These are phyloP conservation scores for Entomyzon cyanotis DNA, from an alignment of 2,113 vertebrate species.

Conservation along the genomic window DNA sequence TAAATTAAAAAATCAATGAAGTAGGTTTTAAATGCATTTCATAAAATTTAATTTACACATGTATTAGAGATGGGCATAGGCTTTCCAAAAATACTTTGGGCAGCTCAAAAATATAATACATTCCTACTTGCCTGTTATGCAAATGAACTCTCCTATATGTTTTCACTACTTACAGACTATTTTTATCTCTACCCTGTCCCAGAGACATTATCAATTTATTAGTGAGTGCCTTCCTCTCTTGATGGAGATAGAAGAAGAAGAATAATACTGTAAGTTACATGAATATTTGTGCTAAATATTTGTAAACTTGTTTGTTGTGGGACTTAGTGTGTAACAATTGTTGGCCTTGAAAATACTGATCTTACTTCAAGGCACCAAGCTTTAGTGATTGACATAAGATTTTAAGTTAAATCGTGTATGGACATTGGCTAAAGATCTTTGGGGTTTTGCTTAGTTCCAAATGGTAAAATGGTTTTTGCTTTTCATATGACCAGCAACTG, in stretches of 20 bases:
- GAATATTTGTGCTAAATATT: background rate
- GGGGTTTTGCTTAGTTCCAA: background rate
- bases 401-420: background rate
- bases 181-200: background rate
- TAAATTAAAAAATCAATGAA: conserved; percentile 42
- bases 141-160: background rate
- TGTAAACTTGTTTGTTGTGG: background rate
- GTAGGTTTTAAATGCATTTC: conserved; percentile 18
- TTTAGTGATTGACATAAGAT: background rate
- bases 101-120: background rate
- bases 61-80: background rate
- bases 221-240: background rate
- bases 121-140: background rate
- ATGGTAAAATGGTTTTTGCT: background rate
- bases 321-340: background rate
- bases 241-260: background rate
- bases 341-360: background rate
- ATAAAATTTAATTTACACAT: conserved; percentile 33
- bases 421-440: background rate
- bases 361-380: background rate
- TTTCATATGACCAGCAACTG: background rate
- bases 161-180: background rate
- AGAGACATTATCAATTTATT: background rate
- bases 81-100: background rate
- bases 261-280: background rate